A percentile compares a stretch with the other conserved stretches of the same genome.
These are phyloP conservation scores for Papilio aristodemus DNA, from an alignment of 1,140 invertebrate genomes.

Conservation along the genomic window DNA sequence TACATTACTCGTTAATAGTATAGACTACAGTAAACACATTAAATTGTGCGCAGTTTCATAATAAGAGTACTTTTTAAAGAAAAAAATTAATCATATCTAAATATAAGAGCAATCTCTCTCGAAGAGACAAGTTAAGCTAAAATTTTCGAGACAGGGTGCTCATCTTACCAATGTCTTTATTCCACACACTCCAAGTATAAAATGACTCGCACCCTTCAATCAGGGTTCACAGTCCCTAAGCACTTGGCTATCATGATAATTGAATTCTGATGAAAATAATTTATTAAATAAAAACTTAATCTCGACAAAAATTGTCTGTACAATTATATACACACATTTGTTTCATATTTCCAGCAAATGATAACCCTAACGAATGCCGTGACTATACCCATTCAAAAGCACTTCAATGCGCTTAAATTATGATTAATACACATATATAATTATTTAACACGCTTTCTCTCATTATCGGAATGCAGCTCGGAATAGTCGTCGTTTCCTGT, in stretches of 20 bases:
- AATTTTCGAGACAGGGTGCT: no score
- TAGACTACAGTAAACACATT: neutral
- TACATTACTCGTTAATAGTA: slow-evolving; percentile 12
- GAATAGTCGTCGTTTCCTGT: slow-evolving; percentile 16
- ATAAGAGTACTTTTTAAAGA: neutral
- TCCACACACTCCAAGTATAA: neutral
- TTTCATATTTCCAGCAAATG: neutral
- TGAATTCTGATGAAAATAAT: no score
- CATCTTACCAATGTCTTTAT: neutral
- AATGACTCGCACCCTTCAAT: neutral
- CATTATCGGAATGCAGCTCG: slow-evolving; percentile 10
- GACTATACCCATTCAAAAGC: neutral
- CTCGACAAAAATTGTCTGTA: neutral
- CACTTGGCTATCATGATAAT: no score
- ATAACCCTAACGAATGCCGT: slow-evolving; percentile 1
- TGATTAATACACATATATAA: slow-evolving; percentile 10
- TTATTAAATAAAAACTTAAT: neutral
- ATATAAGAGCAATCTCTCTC: no score
- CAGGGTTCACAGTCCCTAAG: no score
- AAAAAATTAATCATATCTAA: neutral
- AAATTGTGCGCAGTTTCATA: neutral
- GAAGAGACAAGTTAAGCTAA: no score
- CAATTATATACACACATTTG: neutral
- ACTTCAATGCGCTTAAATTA: slow-evolving; percentile 11
- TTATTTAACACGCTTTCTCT: slow-evolving; percentile 18